Base-by-base conservation (phyloP, 2,888 invertebrate species). In the Lissocephala sabroskyi region DNA sequence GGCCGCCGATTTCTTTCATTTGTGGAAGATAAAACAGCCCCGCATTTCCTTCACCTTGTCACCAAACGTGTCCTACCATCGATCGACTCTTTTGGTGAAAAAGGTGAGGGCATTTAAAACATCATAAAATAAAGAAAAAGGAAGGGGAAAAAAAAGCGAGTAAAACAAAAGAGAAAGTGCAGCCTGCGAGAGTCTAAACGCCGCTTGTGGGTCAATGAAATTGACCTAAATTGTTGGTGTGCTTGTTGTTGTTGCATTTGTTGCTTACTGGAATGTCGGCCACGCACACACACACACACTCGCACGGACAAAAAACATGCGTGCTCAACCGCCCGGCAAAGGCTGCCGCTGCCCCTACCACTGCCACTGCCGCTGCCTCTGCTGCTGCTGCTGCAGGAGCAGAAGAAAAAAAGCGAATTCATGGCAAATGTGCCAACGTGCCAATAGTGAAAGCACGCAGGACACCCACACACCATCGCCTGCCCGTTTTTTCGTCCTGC, bases 181-280 rank as follows among this genome's bases (percentile, higher is more conserved):
- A 41, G 30, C 40, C 13, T 7, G 2, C 3, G 6, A 4, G 16
- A 29, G 5, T 33, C 33, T 33, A 33, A 33, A 4, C 33, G 13
- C 14, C 13, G 33, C 33, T 53, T 53, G 42, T 53, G 36, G 53
- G 53, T 53, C 53, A 49, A 45, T 35, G 17, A 47, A 49, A 42
- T 53, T 53, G 53, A 53, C 53, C 53, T 40, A 53, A 45, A 53
- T 53, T 45, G 35, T 33, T 36, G 14, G 4, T 33, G 11, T 41
- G 13, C 17, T 37, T 37, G 37, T 3, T 37, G n/a, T 35, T 35
- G 14, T 29, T 45, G 32, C 10, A 30, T 11, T 30, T 11, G 3
- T 11, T 30, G 30, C 30, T n/a, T n/a, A n/a, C n/a, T n/a, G n/a
- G n/a, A n/a, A n/a, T n/a, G n/a, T 13, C 23, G 41, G 10, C 13